Evolutionary conservation across 2,797 vertebrate genomes (phyloP), one percentile per base, ranked within the genome.

Genomic region (Eulemur rubriventer): DNA sequence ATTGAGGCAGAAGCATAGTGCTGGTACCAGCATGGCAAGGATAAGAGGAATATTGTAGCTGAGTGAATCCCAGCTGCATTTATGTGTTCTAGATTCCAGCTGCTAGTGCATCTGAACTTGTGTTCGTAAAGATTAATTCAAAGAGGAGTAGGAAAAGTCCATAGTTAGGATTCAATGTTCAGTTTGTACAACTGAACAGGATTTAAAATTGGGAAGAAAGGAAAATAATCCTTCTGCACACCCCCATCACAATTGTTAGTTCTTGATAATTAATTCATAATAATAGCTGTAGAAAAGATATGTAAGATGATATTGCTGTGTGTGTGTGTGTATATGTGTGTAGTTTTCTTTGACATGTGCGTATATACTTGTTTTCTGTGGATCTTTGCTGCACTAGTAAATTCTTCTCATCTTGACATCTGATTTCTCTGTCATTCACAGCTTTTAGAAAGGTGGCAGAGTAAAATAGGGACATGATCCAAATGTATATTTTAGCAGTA

Each of bases 81-180:
- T 78, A 28, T 43, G 4, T 2, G 14, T 65, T 69, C 50, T 50
- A 69, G 78, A 82, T 52, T 46, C 50, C 57, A 73, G 1, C 4
- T 75, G 86, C 17, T 35, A 41, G 24, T 80, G 48, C 13, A 38
- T 78, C 33, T 70, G 6, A 87, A 41, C 69, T 50, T 48, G 33
- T 41, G n/a, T 91, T 86, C 86, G 43, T 70, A 26, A 70, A 73
- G 76, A 59, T 89, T 48, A 92, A 65, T 65, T 94, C 83, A n/a
- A 80, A 63, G 7, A 78, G 30, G 46, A 24, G 28, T 35, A 22
- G 59, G 5, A 5, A 22, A 41, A 76, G 7, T 81, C 22, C n/a
- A 41, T 38, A 14, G 67, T 78, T 48, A 55, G 38, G 61, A n/a
- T 78, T 91, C 43, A 73, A 63, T 30, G 3, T 73, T 91, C n/a